Percentiles rank a stretch among this genome's conserved stretches.
These are phyloP conservation scores for Mnemiopsis leidyi DNA, from an alignment of 37 sponge, comb jelly and placozoan species.

Conservation along the genomic window DNA sequence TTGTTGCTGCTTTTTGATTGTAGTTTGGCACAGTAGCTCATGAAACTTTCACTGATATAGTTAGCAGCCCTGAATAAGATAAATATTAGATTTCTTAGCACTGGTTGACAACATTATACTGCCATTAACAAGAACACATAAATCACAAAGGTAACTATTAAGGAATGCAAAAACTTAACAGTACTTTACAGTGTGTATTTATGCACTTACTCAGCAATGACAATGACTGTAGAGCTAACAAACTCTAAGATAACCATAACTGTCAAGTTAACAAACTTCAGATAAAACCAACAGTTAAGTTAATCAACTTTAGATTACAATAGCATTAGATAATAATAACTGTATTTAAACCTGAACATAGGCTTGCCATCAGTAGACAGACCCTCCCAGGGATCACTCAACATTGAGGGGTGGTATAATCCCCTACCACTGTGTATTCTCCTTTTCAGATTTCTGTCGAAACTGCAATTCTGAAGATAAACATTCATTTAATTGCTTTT, in stretches of 20 bases:
- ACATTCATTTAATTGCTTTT: too few species aligned
- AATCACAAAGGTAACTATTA: too few species aligned
- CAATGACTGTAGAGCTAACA: too few species aligned
- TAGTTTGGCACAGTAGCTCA: constrained; percentile 23
- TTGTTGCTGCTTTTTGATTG: neutral
- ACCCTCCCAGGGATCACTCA: neutral
- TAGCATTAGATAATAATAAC: neutral
- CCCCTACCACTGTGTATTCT: neutral
- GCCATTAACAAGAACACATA: too few species aligned
- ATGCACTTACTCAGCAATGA: too few species aligned
- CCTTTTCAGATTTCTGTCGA: neutral
- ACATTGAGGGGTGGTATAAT: neutral
- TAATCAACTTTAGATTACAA: neutral
- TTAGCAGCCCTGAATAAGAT: neutral
- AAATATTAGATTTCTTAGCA: neutral
- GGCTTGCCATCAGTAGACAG: neutral
- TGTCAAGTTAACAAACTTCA: too few species aligned
- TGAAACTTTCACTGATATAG: neutral
- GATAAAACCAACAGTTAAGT: neutral
- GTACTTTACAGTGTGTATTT: too few species aligned
- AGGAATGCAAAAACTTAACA: too few species aligned
- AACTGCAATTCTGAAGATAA: constrained; percentile 2
- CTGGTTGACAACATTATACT: neutral
- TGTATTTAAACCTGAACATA: constrained; percentile 36
- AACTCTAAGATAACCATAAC: too few species aligned